These are phyloP conservation scores for Eremobia ochroleuca DNA, from an alignment of 2,888 invertebrate genomes.

Conservation along the genomic window DNA sequence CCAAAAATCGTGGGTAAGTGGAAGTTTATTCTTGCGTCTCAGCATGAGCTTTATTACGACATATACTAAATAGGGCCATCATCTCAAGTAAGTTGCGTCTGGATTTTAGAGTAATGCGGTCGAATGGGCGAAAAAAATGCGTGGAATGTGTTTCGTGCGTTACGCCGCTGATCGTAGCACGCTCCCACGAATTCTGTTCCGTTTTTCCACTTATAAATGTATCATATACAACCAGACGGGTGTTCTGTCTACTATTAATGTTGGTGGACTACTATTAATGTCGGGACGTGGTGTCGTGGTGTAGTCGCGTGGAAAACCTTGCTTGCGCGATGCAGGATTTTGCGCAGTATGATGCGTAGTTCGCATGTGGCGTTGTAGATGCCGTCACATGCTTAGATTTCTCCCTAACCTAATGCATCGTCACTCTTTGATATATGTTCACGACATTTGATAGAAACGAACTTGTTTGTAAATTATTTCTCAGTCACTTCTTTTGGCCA, in stretches of 20 bases:
- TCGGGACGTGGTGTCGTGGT: neutral
- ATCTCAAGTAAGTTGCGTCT: no score
- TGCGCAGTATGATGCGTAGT: neutral
- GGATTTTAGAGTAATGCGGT: no score
- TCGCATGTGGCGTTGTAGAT: neutral
- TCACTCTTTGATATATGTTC: neutral
- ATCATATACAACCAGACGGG: neutral
- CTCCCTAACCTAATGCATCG: neutral
- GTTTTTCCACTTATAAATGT: neutral
- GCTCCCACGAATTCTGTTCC: neutral
- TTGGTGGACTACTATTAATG: no score
- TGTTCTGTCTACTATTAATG: no score
- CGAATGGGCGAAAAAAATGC: neutral
- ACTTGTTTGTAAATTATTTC: neutral
- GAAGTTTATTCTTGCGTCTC: neutral
- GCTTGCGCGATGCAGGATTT: neutral
- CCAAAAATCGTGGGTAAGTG: constrained; percentile 94
- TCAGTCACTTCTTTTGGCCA: neutral
- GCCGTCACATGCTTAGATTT: neutral
- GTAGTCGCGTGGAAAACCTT: neutral
- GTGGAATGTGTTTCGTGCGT: neutral
- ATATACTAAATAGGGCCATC: no score
- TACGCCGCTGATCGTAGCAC: neutral
- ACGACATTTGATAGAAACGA: neutral
- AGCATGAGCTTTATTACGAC: no score